Evolutionary conservation across 2,888 invertebrate genomes (phyloP).

Genomic region (Philhelius pedissequus): DNA sequence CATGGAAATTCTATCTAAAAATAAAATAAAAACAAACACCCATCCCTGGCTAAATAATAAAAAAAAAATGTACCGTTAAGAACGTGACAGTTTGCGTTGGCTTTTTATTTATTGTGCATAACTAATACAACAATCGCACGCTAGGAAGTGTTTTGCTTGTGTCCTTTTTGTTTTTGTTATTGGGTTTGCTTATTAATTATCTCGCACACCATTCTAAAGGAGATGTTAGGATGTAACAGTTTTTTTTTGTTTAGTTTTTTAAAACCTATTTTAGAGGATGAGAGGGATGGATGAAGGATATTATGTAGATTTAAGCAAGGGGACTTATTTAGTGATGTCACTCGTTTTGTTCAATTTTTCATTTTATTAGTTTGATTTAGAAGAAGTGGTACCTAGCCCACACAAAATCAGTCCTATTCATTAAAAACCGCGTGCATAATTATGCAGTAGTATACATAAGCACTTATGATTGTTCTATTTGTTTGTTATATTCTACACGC

Average conservation of each 20-base stretch:
- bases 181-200: not conserved
- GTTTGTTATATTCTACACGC: no score
- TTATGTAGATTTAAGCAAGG: not conserved
- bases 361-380: not conserved
- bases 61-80: slow-evolving; percentile 53
- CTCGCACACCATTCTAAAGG: not conserved
- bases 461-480: no score
- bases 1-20: slow-evolving; percentile 22
- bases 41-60: slow-evolving; percentile 11
- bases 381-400: no score
- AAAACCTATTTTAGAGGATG: not conserved
- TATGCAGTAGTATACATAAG: no score
- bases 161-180: not conserved
- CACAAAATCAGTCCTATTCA: no score
- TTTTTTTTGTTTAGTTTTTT: not conserved
- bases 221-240: slow-evolving; percentile 24
- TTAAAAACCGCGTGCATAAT: no score
- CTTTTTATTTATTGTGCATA: slow-evolving; percentile 37
- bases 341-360: not conserved
- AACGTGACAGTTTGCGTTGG: slow-evolving; percentile 48
- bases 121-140: not conserved
- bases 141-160: not conserved
- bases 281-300: not conserved
- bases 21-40: slow-evolving; percentile 11
- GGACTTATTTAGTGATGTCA: not conserved